Evolutionary conservation across 2,113 vertebrate species (phyloP), one percentile per base, ranked within the genome.

Genomic region (Cervus canadensis): DNA sequence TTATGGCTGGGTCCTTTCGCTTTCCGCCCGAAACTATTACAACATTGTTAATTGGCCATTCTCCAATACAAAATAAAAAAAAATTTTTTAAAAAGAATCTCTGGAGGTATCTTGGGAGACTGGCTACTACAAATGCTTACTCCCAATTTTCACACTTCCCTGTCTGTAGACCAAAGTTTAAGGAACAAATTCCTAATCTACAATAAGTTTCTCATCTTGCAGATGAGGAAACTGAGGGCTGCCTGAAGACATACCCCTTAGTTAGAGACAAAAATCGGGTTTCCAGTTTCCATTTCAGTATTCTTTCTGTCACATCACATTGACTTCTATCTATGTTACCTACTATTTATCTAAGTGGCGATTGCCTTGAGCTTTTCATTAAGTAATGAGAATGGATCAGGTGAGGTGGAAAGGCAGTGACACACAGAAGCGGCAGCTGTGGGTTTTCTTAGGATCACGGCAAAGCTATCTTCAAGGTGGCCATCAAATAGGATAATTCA

Each of bases 391-490:
- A 57, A 85, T 4, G 14, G 85, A 26, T 14, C 40, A 26, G 83
- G 3, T 21, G 40, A n/a, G 56, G 36, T 40, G 43, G 74, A 14
- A 43, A 54, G 50, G 2, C 59, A 7, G 59, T 59, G 50, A 10
- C 21, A 10, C 30, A 2, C 8, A 81, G 83, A 62, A 23, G 23
- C 83, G 4, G 48, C 56, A 36, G 86, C 56, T 16, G 3, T 43
- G 25, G 57, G 15, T 82, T 95, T 91, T 85, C 67, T 60, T 10
- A 26, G 43, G 64, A 36, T 92, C 62, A 28, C 40, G 40, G 11
- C 87, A 60, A 88, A 90, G 92, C 89, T 81, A 57, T 84, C 89
- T 91, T 95, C 87, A 92, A 97, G 92, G 96, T 88, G 89, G 54
- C 50, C 64, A 81, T 90, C 89, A 67, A 81, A 86, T 3, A 92